Base-by-base conservation (phyloP, 2,888 invertebrate genomes). In the Lasioglossum morio region DNA sequence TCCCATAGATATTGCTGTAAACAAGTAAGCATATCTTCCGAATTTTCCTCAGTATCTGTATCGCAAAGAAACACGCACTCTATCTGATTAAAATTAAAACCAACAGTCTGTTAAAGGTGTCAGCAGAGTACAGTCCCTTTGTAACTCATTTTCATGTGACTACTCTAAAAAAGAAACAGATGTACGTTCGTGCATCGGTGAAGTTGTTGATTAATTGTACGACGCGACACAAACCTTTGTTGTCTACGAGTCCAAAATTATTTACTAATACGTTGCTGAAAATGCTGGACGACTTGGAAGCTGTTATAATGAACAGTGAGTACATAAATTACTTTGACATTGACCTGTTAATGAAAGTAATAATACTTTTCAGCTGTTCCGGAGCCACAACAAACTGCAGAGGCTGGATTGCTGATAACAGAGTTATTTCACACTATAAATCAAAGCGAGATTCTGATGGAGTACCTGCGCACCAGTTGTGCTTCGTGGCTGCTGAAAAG, bases 111-210 rank as follows among this genome's bases (percentile, higher is more conserved):
- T 94, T 97, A 85, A 96, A 96, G 94, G 94, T 96, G 66, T 96
- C 96, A 27, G 96, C 97, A 60, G 96, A 96, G 53, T 97, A 97
- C 91, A 95, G 95, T 87, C 94, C 94, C 90, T 94, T 93, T 46
- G 92, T 93, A 23, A 94, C 94, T 34, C 94, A 95, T 84, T 95
- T 95, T 93, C 95, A 96, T 85, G 95, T 95, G 27, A 95, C 96
- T 46, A 96, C 96, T 30, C 93, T 96, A 19, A 94, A 95, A 72
- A 97, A 97, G 92, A 95, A 97, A 77, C 96, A 96, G 91, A 96
- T 96, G 92, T 97, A 96, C 89, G 95, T 97, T 30, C 96, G 96
- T 86, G 96, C 96, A 70, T 96, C 96, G 76, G 96, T 96, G 0
- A 97, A 97, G 93, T 94, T 97, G 80, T 93, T 97, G 60, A 95